phyloP scores from a whole-genome alignment of 2,888 invertebrate species.

The Philereme vetulata region DNA sequence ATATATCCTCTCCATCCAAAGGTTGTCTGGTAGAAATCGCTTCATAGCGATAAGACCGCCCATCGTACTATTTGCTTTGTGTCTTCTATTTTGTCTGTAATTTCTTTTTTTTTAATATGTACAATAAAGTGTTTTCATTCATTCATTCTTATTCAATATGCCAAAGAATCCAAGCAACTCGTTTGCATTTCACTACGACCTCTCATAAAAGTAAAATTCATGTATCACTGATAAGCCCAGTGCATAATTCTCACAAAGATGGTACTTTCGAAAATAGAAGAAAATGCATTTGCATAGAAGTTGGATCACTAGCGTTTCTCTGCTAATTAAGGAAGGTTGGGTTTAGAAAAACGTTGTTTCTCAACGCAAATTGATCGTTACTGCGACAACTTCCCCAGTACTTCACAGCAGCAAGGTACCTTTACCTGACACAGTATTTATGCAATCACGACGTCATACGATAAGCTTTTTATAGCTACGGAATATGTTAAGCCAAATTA shows the following conservation, averaged over 20 bases:
- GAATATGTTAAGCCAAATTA: background rate
- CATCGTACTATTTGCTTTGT: too few relatives aligned
- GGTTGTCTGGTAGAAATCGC: too few relatives aligned
- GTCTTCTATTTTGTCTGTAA: too few relatives aligned
- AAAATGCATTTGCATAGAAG: conserved; percentile 74
- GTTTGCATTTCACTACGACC: conserved; percentile 33
- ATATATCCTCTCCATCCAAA: too few relatives aligned
- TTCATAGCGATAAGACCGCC: too few relatives aligned
- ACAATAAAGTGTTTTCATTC: too few relatives aligned
- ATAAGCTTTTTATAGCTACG: background rate
- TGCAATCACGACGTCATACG: conserved; percentile 18
- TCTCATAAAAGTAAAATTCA: conserved; percentile 49
- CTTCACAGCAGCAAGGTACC: conserved; percentile 2
- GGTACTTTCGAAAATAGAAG: conserved; percentile 71
- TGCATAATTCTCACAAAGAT: conserved; percentile 54
- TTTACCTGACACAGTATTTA: conserved; percentile 22
- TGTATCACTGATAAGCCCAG: conserved; percentile 47
- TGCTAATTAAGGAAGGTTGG: conserved; percentile 74
- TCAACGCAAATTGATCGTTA: conserved; percentile 69
- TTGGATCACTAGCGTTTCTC: conserved; percentile 67
- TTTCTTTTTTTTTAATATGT: too few relatives aligned
- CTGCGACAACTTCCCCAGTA: conserved; percentile 61
- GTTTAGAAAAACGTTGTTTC: conserved; percentile 55
- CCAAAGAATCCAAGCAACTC: conserved; percentile 20
- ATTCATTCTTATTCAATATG: conserved; percentile 14